Base-by-base conservation (phyloP, 2,888 invertebrate species). In the Callyntrura guangdongensis region DNA sequence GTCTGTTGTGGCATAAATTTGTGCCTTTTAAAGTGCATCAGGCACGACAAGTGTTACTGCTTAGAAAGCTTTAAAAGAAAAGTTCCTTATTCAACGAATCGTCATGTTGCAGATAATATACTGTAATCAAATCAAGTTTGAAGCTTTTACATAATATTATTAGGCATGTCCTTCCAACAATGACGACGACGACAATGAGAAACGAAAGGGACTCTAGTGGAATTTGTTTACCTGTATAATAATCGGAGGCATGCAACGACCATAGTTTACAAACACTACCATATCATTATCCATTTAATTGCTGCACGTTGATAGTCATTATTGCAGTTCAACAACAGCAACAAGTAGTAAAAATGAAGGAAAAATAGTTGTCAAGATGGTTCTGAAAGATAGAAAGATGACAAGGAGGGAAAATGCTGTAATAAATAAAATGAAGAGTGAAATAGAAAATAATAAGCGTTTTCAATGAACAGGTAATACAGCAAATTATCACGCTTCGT, bases 211-310 rank as follows among this genome's bases (percentile, higher is more conserved):
- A 72, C 45, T 72, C 20, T n/a, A n/a, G 17, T 20, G 72, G 47
- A 17, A 47, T 17, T 36, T 72, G 17, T 9, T 47, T 72, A 72
- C n/a, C 17, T n/a, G 36, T 53, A 14, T 11, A 3, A 17, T 6
- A 3, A 17, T 6, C n/a, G 56, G 81, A 59, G 6, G 36, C 81
- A 81, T 59, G 81, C 81, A 59, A 59, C 56, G 6, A 81, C 61
- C 36, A n/a, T n/a, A 27, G n/a, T 9, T 81, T 17, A 36, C 36
- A 36, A 81, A 59, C 59, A 81, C 59, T 59, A 36, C 36, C 36
- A 36, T 59, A 36, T 81, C 81, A 81, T 81, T 81, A 81, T 59
- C 81, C 56, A 5, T 81, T 81, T 81, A 59, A 81, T 81, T 81
- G 81, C 36, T 81, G 56, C 59, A 59, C 61, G 27, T 81, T 81